Percentiles rank a stretch among this genome's conserved stretches.
Evolutionary conservation across 2,113 vertebrate genomes (phyloP).

Genomic region (Athene cunicularia): DNA sequence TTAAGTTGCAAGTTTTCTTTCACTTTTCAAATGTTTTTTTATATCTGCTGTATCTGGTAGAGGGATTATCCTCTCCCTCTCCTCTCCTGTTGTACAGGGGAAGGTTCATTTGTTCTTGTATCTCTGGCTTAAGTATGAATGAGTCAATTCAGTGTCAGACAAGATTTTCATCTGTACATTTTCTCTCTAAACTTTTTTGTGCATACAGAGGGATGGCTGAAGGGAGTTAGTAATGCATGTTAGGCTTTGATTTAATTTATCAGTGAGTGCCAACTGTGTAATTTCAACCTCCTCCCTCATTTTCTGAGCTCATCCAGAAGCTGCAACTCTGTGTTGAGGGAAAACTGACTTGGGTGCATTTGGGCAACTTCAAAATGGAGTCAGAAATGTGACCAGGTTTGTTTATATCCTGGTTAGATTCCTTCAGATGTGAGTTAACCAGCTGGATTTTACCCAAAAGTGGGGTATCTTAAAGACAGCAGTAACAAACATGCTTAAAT

Average conservation of each 20-base stretch:
- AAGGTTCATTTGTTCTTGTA: background rate
- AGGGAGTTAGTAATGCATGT: background rate
- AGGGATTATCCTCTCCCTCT: background rate
- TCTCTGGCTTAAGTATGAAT: background rate
- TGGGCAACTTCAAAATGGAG: background rate
- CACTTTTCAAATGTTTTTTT: background rate
- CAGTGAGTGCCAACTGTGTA: background rate
- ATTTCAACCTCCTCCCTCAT: background rate
- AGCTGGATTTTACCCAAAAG: background rate
- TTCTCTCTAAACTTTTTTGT: background rate
- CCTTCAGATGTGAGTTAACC: background rate
- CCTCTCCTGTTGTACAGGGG: too few relatives aligned
- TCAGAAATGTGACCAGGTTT: background rate
- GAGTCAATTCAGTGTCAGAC: background rate
- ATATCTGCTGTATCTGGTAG: slow-evolving; percentile 26
- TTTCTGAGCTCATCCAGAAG: background rate
- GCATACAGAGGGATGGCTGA: background rate
- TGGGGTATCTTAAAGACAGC: background rate
- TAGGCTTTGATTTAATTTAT: background rate
- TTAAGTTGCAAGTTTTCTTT: background rate
- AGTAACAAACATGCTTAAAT: background rate
- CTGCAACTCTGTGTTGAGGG: background rate
- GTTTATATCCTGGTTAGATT: background rate
- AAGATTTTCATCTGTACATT: background rate
- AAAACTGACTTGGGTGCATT: background rate